These are phyloP conservation scores for Raja brachyura DNA, from an alignment of 2,113 vertebrate species.

Conservation along the genomic window DNA sequence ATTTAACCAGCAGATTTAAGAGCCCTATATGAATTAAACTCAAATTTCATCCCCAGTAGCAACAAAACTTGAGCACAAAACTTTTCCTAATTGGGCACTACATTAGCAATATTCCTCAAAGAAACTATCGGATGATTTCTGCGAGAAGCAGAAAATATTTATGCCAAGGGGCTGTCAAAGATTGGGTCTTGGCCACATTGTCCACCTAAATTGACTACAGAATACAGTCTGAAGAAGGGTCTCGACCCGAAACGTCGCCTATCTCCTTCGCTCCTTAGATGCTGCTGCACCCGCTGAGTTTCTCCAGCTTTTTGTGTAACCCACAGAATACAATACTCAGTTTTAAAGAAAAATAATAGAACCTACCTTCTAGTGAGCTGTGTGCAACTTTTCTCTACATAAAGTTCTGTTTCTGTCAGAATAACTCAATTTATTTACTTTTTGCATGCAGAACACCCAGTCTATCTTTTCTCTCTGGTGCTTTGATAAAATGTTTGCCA, in stretches of 20 bases:
- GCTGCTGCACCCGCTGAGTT: too few species aligned
- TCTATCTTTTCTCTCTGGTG: background rate
- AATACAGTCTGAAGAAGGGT: too few species aligned
- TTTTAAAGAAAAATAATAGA: background rate
- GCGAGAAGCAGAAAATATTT: background rate
- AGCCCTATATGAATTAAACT: background rate
- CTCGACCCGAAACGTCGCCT: too few species aligned
- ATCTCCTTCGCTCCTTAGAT: too few species aligned
- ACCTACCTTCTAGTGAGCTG: background rate
- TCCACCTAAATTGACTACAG: background rate
- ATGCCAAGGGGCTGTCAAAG: background rate
- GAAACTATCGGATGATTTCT: background rate
- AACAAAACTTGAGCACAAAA: background rate
- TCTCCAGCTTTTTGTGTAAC: too few species aligned
- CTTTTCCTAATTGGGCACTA: background rate
- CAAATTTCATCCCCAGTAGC: background rate
- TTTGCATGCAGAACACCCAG: conserved; percentile 25
- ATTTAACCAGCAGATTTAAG: background rate
- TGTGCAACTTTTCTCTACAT: background rate
- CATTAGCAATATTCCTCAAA: background rate
- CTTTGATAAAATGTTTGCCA: conserved; percentile 17
- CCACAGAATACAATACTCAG: too few species aligned
- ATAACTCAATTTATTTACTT: background rate
- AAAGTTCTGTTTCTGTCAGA: background rate
- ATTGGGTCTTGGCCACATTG: background rate